Percentiles rank a stretch among this genome's conserved stretches.
Conservation (phyloP, 2,888 invertebrate genomes). For the Drosophila affinis region DNA sequence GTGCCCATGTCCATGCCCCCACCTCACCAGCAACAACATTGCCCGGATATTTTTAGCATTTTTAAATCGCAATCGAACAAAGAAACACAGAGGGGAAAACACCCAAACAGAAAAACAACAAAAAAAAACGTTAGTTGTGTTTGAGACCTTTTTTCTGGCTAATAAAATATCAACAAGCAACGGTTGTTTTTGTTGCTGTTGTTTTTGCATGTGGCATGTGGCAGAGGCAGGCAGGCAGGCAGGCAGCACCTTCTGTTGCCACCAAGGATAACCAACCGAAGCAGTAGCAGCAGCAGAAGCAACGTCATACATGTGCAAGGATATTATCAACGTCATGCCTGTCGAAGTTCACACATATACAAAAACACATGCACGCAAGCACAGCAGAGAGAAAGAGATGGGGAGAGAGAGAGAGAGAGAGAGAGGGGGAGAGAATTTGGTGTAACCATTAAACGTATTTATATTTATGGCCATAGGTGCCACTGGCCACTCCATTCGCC, state of each 20-base stretch:
- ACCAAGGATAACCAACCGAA: constrained; percentile 41
- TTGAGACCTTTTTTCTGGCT: constrained; percentile 49
- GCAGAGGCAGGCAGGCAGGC: background rate
- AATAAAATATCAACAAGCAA: constrained; percentile 75
- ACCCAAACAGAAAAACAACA: constrained; percentile 27
- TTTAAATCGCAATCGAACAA: constrained; percentile 62
- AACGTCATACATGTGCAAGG: constrained; percentile 81
- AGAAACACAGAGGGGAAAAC: constrained; percentile 28
- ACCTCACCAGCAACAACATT: constrained; percentile 5
- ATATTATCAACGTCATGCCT: constrained; percentile 81
- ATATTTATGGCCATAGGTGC: constrained; percentile 54
- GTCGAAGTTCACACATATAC: constrained; percentile 45
- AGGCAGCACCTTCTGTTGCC: constrained; percentile 47
- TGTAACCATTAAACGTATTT: constrained; percentile 64
- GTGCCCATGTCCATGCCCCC: background rate
- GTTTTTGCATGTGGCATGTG: constrained; percentile 60
- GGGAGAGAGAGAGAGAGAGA: constrained; percentile 16
- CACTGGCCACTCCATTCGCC: no score
- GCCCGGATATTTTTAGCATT: constrained; percentile 61
- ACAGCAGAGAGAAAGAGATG: constrained; percentile 18
- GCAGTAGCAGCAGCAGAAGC: constrained; percentile 51
- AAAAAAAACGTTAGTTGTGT: constrained; percentile 23
- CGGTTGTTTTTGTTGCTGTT: constrained; percentile 28
- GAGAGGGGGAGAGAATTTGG: constrained; percentile 30
- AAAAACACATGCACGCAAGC: constrained; percentile 30